These are phyloP conservation scores for Pseudanteris insignis DNA, from an alignment of 2,888 invertebrate species.

Conservation along the genomic window DNA sequence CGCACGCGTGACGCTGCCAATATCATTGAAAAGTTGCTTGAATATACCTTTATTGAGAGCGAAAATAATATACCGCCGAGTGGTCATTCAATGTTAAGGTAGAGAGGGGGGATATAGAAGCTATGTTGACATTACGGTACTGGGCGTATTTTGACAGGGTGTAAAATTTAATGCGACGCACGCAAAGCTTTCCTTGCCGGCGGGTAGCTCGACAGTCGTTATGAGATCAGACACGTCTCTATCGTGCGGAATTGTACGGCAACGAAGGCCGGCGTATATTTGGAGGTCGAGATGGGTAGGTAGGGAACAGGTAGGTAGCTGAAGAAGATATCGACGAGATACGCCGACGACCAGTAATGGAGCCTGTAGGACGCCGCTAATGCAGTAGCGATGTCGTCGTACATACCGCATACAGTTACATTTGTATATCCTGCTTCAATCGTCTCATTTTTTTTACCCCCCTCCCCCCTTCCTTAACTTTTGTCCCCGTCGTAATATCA, in stretches of 20 bases:
- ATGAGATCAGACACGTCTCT: constrained; percentile 61
- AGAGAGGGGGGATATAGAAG: too few species aligned
- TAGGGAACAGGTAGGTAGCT: constrained; percentile 53
- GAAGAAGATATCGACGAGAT: constrained; percentile 62
- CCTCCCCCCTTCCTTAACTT: too few species aligned
- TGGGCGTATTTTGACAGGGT: too few species aligned
- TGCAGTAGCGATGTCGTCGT: constrained; percentile 66
- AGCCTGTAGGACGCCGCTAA: constrained; percentile 66
- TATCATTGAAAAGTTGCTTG: too few species aligned
- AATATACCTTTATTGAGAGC: too few species aligned
- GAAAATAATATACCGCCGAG: too few species aligned
- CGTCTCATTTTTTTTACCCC: constrained; percentile 38
- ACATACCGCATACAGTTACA: constrained; percentile 46
- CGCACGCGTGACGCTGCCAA: background rate
- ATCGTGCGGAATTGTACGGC: constrained; percentile 54
- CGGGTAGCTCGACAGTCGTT: constrained; percentile 44
- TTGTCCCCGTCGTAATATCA: constrained; percentile 48
- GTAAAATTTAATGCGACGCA: too few species aligned
- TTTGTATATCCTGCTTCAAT: constrained; percentile 46
- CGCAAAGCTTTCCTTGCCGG: constrained; percentile 6
- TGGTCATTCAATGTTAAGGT: too few species aligned
- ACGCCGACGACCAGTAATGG: constrained; percentile 62
- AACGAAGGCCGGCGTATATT: constrained; percentile 59
- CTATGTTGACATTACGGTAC: too few species aligned
- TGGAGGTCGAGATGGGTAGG: constrained; percentile 57